Base-by-base conservation (phyloP, 2,888 invertebrate genomes). In the Ormyrus rosae region DNA sequence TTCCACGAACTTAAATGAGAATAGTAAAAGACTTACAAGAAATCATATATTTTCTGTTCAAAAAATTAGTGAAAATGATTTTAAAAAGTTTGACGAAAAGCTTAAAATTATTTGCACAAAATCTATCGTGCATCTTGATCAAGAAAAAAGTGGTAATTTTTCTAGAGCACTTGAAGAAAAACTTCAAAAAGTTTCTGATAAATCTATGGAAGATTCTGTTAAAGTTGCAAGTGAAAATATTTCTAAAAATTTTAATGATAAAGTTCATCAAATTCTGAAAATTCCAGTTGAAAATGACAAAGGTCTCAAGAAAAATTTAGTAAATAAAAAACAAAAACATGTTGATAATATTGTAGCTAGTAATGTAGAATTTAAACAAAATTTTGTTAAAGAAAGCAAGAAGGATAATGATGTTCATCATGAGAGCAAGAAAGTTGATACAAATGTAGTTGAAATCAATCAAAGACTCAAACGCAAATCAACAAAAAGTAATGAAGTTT, bases 391-490 rank as follows among this genome's bases (percentile, higher is more conserved):
- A 56, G 19, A 72, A 34, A 67, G 19, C 53, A 65, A 51, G 46
- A 58, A 68, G 9, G 11, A 69, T 13, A 6, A 1, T 51, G n/a
- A 64, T 60, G 8, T n/a, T 51, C 11, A 45, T 56, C 6, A 11
- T 58, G n/a, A 73, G 45, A 51, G 8, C 19, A 64, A 71, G 60
- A 55, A 46, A 48, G 46, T 64, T 69, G 56, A 58, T 64, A 45
- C 56, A 19, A 77, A 58, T 19, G 10, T 45, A n/a, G 10, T 7
- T 45, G 58, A 60, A 69, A 64, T 53, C 51, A 53, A 69, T 64
- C 74, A 74, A 68, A 73, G 64, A 13, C 58, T 64, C 46, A 74
- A 70, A 10, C 56, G 69, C n/a, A 56, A 50, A n/a, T 67, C 56
- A n/a, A 13, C 13, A n/a, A 34, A 34, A 34, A 70, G 48, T 6